Evolutionary conservation across 2,113 vertebrate genomes (phyloP), one percentile per base, ranked within the genome.

Genomic region (Muscicapa adusta): DNA sequence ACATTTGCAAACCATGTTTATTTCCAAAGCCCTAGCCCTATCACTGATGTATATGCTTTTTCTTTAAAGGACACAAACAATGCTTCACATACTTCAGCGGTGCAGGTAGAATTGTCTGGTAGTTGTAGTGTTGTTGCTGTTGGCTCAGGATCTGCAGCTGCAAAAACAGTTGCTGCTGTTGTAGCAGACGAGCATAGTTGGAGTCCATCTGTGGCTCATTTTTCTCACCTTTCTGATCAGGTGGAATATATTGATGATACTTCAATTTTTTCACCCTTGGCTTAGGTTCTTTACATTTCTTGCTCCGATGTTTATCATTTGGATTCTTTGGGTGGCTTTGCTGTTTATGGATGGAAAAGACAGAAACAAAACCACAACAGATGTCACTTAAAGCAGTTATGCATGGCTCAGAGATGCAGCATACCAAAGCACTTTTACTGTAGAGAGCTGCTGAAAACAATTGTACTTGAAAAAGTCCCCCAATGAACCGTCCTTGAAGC

Each of bases 191-290:
- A 61, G 99, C 99, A 9, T 99, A 99, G 73, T 99, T 98, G 48
- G 99, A 99, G 97, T 99, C 99, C 99, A 99, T 99, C 45, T 98
- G 99, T 0, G 98, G 98, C 86, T 99, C 99, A 11, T 96, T 98
- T 97, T 98, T 98, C 97, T 99, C 99, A 91, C 98, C 98, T 89
- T 99, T 99, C 98, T 99, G 99, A 97, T 99, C 99, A 7, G 99
- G 99, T 23, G 99, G 99, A 85, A 99, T 99, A 96, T 99, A 99
- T 93, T 99, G 99, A 96, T 99, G 99, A 95, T 99, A 99, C 95
- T 99, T 99, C 9, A 99, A 81, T 97, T 99, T 99, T 87, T 99
- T 99, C 74, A 99, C 99, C 50, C 99, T 98, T 26, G 98, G 98
- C 91, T 99, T 99, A 43, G 98, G 96, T 68, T 99, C 99, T 95